phyloP scores from a whole-genome alignment of 2,113 vertebrate genomes.

The Chionodraco myersi region DNA sequence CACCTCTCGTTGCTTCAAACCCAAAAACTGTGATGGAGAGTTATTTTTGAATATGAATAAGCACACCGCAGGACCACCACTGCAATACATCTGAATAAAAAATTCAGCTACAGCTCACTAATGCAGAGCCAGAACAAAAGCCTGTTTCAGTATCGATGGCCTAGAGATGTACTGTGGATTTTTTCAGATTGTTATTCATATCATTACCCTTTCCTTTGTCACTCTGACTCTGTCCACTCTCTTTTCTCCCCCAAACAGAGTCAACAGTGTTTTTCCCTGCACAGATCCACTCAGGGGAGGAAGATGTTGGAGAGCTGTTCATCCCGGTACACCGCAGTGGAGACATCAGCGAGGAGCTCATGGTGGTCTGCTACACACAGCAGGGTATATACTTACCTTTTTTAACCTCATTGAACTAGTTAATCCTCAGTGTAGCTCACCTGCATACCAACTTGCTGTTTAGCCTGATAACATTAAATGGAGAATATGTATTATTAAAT shows the following conservation, averaged over 20 bases:
- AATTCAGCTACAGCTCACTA: conserved; percentile 17
- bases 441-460: background rate
- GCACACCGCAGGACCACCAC: conserved; percentile 54
- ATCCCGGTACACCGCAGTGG: conserved; percentile 92
- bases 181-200: conserved; percentile 54
- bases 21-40: conserved; percentile 42
- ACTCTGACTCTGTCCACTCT: conserved; percentile 14
- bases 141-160: conserved; percentile 23
- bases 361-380: conserved; percentile 93
- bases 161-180: conserved; percentile 56
- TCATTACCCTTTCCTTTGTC: conserved; percentile 35
- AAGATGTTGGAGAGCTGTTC: conserved; percentile 91
- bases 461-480: background rate
- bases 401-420: conserved; percentile 36
- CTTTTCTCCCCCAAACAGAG: conserved; percentile 80
- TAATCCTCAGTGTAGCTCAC: background rate
- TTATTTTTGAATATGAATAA: conserved; percentile 67
- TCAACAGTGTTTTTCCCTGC: conserved; percentile 94
- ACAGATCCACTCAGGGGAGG: conserved; percentile 86
- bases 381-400: conserved; percentile 86
- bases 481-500: background rate
- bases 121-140: conserved; percentile 59
- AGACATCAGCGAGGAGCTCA: conserved; percentile 91
- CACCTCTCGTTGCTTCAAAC: conserved; percentile 58
- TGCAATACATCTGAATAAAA: conserved; percentile 45